Evolutionary conservation across 2,888 invertebrate genomes (phyloP).

Genomic region (Bembecia ichneumoniformis): DNA sequence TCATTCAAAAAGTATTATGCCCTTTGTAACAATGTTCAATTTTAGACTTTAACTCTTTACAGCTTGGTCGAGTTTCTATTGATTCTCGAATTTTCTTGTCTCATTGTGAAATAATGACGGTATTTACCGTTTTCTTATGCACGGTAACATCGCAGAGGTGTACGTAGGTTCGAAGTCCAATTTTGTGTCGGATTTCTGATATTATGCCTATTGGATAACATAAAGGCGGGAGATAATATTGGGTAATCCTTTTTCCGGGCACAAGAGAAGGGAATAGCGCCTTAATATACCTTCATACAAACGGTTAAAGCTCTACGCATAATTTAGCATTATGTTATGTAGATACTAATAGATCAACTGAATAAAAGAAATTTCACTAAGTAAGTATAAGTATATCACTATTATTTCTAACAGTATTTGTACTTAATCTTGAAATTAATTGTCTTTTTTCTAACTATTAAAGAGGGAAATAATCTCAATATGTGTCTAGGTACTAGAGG

Average conservation of each 20-base stretch:
- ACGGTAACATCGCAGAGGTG: constrained; percentile 31
- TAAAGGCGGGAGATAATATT: constrained; percentile 26
- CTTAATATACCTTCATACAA: too few species aligned
- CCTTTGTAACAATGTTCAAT: constrained; percentile 2
- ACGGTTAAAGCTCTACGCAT: too few species aligned
- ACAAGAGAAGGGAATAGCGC: too few species aligned
- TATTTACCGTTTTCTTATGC: constrained; percentile 38
- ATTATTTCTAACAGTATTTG: too few species aligned
- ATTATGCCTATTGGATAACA: constrained; percentile 45
- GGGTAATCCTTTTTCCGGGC: constrained; percentile 24
- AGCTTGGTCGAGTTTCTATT: constrained; percentile 16
- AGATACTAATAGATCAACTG: too few species aligned
- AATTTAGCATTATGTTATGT: too few species aligned
- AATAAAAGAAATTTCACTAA: too few species aligned
- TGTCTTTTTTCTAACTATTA: too few species aligned
- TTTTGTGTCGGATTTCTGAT: constrained; percentile 47
- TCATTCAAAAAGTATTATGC: constrained; percentile 10
- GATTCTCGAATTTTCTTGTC: constrained; percentile 10
- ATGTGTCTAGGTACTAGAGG: too few species aligned
- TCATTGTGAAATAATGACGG: constrained; percentile 38
- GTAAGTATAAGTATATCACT: too few species aligned
- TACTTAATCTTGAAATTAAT: too few species aligned
- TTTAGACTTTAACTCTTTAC: constrained; percentile 14
- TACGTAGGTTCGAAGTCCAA: constrained; percentile 31
- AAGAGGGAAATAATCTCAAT: too few species aligned